A percentile compares a stretch with the other conserved stretches of the same genome.
Evolutionary conservation across 2,888 invertebrate genomes (phyloP).

Genomic region (Ormia ochracea): DNA sequence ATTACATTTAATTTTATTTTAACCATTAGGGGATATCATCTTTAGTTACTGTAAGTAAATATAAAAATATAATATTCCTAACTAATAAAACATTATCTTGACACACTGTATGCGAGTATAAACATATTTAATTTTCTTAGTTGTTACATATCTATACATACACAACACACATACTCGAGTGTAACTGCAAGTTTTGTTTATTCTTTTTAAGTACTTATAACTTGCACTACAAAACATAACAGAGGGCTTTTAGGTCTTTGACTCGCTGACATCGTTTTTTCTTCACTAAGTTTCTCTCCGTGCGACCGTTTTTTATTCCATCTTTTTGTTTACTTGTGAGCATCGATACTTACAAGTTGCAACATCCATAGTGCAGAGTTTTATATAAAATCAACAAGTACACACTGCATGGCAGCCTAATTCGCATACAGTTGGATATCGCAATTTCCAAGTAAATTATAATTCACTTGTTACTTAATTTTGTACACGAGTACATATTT

Average conservation of each 20-base stretch:
- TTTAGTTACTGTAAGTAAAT: no score
- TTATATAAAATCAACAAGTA: neutral
- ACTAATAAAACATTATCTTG: neutral
- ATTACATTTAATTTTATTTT: no score
- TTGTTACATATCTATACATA: no score
- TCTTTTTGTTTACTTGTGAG: constrained; percentile 25
- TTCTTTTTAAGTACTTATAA: constrained; percentile 19
- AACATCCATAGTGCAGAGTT: constrained; percentile 33
- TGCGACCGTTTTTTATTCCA: constrained; percentile 18
- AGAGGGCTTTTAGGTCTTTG: constrained; percentile 65
- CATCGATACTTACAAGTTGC: constrained; percentile 36
- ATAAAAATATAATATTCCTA: neutral
- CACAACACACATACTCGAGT: no score
- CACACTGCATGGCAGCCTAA: constrained; percentile 36
- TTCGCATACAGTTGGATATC: constrained; percentile 35
- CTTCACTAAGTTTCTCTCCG: constrained; percentile 15
- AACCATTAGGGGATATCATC: no score
- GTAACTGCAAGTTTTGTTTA: constrained; percentile 38
- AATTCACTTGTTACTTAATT: constrained; percentile 56
- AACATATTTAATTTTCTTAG: neutral
- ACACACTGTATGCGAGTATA: constrained; percentile 15
- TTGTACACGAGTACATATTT: constrained; percentile 24
- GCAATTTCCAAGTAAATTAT: constrained; percentile 36
- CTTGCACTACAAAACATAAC: constrained; percentile 26
- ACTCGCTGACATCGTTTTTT: constrained; percentile 67